phyloP scores from a whole-genome alignment of 2,797 vertebrate species.

The Cyclopterus lumpus region DNA sequence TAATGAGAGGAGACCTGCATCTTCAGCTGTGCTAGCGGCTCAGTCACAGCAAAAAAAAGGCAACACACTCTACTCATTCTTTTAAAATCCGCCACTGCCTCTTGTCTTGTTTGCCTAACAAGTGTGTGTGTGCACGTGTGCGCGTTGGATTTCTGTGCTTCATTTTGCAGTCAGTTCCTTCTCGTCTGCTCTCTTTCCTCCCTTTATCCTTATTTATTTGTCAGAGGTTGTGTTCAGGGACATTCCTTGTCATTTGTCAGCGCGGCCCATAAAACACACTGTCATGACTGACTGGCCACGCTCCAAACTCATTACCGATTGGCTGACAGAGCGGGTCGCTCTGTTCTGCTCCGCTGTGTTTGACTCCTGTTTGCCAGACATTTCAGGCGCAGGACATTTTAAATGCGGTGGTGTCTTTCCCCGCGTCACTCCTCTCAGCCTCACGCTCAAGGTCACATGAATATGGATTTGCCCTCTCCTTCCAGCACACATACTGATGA shows the following conservation, averaged over 20 bases:
- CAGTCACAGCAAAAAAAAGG: conserved; percentile 48
- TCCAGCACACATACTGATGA: conserved; percentile 79
- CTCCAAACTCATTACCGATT: conserved; percentile 82
- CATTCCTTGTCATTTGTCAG: conserved; percentile 77
- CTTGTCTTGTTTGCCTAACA: conserved; percentile 57
- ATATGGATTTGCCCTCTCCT: conserved; percentile 88
- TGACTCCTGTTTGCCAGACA: conserved; percentile 80
- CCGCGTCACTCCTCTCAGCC: conserved; percentile 66
- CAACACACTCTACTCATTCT: conserved; percentile 49
- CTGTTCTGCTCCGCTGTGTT: conserved; percentile 78
- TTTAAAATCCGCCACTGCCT: conserved; percentile 46
- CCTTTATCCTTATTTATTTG: conserved; percentile 83
- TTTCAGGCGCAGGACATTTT: conserved; percentile 79
- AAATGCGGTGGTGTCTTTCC: conserved; percentile 74
- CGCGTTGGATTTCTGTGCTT: conserved; percentile 46
- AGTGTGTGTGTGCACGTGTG: neutral
- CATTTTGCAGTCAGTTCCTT: conserved; percentile 53
- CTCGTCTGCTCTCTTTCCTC: conserved; percentile 64
- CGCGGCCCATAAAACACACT: conserved; percentile 80
- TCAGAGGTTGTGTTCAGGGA: conserved; percentile 80
- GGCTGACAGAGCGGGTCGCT: conserved; percentile 82
- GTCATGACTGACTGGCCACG: conserved; percentile 82
- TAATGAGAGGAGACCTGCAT: conserved; percentile 70
- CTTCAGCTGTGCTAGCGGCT: conserved; percentile 65
- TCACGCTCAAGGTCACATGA: conserved; percentile 92